Base-by-base conservation (phyloP, 2,888 invertebrate species). In the Hyalella azteca region DNA sequence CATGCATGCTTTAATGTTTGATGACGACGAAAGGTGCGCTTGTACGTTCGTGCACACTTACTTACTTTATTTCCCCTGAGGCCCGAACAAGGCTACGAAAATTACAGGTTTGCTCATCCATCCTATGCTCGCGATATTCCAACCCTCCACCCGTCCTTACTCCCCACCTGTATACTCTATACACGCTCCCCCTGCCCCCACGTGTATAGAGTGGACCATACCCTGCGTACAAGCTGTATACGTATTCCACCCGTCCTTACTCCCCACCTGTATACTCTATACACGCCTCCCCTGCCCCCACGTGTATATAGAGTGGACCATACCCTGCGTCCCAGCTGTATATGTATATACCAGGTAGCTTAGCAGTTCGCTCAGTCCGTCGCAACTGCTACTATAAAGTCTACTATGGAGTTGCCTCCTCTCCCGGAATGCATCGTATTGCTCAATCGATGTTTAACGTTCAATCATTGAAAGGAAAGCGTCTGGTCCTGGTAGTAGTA, bases 81-180 rank as follows among this genome's bases (percentile, higher is more conserved):
- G 66, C 29, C 36, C 66, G 29, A 36, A 66, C 66, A 66, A 66
- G 66, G 66, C 39, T 66, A 66, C 66, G 66, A 66, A 66, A 66
- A 66, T 66, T 66, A 36, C 66, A 66, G 66, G 66, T 66, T 66
- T 66, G 66, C 36, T 66, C 66, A 66, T 66, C 66, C 66, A 66
- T 66, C 66, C 66, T 66, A 66, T 66, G 39, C 66, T 66, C 36
- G 66, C 66, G 66, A 66, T 66, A 32, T 66, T n/a, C 66, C 66
- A 32, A 13, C 11, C 66, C 36, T 4, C 66, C 13, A 2, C 36
- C n/a, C 36, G 7, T 19, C 66, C 66, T 66, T 9, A 19, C 36
- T 29, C 9, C 39, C 45, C 11, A 9, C 45, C 45, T n/a, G n/a
- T n/a, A n/a, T n/a, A n/a, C n/a, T n/a, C n/a, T n/a, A n/a, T n/a